Conservation (phyloP, 2,888 invertebrate genomes). For the Habroteleia sp. region DNA sequence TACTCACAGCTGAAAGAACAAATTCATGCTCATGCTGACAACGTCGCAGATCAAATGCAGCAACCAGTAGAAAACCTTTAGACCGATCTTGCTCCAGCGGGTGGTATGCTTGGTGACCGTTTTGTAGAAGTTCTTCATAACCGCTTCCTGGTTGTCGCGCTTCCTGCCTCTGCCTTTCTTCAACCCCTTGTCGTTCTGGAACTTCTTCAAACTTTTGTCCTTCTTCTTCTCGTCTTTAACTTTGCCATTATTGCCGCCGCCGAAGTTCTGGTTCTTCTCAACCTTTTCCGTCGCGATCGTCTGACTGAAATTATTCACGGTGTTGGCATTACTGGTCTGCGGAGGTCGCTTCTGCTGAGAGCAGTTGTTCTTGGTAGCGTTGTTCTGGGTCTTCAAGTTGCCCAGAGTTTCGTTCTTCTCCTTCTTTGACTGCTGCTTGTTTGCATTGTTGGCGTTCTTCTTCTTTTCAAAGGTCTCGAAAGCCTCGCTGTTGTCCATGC, state of each 20-base stretch:
- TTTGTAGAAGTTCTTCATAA: conserved; percentile 75
- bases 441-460: conserved; percentile 51
- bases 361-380: conserved; percentile 71
- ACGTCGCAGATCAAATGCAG: conserved; percentile 90
- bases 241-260: conserved; percentile 59
- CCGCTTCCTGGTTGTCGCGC: conserved; percentile 80
- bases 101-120: conserved; percentile 82
- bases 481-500: conserved; percentile 68
- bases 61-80: conserved; percentile 88
- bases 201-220: conserved; percentile 80
- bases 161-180: conserved; percentile 83
- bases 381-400: conserved; percentile 78
- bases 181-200: conserved; percentile 80
- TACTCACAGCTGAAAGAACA: conserved; percentile 88
- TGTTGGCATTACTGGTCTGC: conserved; percentile 76
- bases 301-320: conserved; percentile 73
- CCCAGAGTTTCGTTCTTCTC: conserved; percentile 79
- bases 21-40: conserved; percentile 88
- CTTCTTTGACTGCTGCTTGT: conserved; percentile 66
- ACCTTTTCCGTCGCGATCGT: conserved; percentile 71
- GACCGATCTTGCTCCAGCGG: conserved; percentile 83
- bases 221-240: conserved; percentile 82
- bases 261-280: conserved; percentile 74
- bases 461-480: conserved; percentile 78
- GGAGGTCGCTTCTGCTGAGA: conserved; percentile 74